phyloP scores from a whole-genome alignment of 2,888 invertebrate genomes.

The Celastrina argiolus region DNA sequence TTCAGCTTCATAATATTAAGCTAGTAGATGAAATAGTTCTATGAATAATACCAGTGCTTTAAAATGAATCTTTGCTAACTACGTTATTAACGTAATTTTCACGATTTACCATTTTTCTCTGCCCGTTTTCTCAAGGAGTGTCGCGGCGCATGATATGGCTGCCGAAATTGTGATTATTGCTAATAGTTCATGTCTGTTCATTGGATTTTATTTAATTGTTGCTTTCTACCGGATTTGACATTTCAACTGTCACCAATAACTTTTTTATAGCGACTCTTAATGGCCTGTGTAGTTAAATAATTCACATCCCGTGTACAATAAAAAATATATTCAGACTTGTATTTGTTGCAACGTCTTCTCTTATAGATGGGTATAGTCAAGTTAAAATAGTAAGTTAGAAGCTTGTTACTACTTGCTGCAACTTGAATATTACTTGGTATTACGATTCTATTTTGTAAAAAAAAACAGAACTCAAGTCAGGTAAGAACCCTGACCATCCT shows the following conservation, averaged over 20 bases:
- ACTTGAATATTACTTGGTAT: slow-evolving; percentile 3
- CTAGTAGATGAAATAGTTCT: too few relatives aligned
- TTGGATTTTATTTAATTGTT: slow-evolving; percentile 41
- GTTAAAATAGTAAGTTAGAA: not conserved
- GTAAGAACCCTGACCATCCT: slow-evolving; percentile 21
- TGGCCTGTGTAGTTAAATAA: not conserved
- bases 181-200: slow-evolving; percentile 50
- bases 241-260: not conserved
- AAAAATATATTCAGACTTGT: too few relatives aligned
- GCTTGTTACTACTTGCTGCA: not conserved
- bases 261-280: slow-evolving; percentile 8
- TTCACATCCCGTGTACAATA: too few relatives aligned
- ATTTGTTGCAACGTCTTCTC: not conserved
- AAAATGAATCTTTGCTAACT: too few relatives aligned
- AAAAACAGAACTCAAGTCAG: slow-evolving; percentile 16
- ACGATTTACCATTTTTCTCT: slow-evolving; percentile 39
- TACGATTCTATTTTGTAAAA: slow-evolving; percentile 18
- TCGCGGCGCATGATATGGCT: slow-evolving; percentile 47
- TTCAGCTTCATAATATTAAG: too few relatives aligned
- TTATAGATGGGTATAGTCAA: not conserved
- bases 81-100: slow-evolving; percentile 21
- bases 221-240: not conserved
- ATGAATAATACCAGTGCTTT: too few relatives aligned
- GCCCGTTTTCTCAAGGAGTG: slow-evolving; percentile 43
- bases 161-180: slow-evolving; percentile 49